Evolutionary conservation across 2,888 invertebrate genomes (phyloP).

Genomic region (Amphipyra berbera): DNA sequence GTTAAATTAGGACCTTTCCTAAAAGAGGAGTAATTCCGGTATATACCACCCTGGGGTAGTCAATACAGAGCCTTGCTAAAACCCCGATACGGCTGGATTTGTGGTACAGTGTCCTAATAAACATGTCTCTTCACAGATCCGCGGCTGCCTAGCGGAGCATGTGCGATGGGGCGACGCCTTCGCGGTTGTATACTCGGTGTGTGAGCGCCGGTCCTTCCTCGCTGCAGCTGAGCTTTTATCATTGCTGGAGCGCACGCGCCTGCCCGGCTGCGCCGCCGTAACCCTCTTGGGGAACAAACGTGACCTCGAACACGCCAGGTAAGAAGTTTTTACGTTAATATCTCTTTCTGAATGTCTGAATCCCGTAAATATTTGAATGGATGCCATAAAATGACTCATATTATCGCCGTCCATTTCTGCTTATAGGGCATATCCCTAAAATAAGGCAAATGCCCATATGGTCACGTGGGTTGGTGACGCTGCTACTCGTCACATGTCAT

Average conservation of each 20-base stretch:
- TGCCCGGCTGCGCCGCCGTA: conserved; percentile 94
- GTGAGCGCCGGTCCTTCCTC: conserved; percentile 85
- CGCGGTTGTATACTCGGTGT: conserved; percentile 94
- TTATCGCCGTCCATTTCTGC: no score
- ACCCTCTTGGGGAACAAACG: conserved; percentile 94
- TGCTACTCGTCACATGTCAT: no score
- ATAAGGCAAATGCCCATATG: no score
- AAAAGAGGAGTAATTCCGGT: no score
- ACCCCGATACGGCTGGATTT: no score
- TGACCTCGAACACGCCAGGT: conserved; percentile 95
- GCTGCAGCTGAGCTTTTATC: conserved; percentile 93
- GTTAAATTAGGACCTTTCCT: no score
- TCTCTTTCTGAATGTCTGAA: neutral
- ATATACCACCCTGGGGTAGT: no score
- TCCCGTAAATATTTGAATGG: no score
- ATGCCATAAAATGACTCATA: no score
- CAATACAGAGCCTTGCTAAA: no score
- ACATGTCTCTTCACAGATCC: conserved; percentile 86
- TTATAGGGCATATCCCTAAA: no score
- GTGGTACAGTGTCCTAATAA: neutral
- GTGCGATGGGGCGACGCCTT: conserved; percentile 95
- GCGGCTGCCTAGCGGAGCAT: conserved; percentile 93
- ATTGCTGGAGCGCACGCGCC: conserved; percentile 92
- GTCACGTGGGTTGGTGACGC: no score
- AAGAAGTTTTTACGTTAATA: conserved; percentile 51